Evolutionary conservation across 2,797 vertebrate species (phyloP).

Genomic region (Peromyscus aztecus): DNA sequence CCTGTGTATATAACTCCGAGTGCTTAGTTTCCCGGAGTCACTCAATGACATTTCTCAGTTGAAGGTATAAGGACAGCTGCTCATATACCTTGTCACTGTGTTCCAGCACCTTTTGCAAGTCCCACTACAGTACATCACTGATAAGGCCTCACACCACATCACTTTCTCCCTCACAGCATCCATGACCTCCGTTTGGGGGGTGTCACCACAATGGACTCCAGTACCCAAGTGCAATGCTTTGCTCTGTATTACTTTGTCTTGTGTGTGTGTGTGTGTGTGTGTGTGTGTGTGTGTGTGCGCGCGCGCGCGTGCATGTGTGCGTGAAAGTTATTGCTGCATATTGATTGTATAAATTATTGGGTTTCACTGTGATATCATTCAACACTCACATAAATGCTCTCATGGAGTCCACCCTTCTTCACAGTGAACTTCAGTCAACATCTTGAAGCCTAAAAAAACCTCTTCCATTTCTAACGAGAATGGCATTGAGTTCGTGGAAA

Average conservation of each 20-base stretch:
- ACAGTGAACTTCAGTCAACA: conserved; percentile 1
- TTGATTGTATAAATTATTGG: not conserved
- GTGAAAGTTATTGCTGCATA: not conserved
- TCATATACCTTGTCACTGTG: conserved; percentile 93
- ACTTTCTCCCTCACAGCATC: conserved; percentile 88
- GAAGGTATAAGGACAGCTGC: conserved; percentile 93
- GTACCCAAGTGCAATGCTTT: not conserved
- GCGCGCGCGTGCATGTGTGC: no score
- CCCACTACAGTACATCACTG: conserved; percentile 91
- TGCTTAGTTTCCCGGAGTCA: conserved; percentile 90
- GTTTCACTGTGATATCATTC: not conserved
- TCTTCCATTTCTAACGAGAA: not conserved
- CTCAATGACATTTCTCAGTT: conserved; percentile 93
- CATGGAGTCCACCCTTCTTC: not conserved
- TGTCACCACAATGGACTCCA: conserved; percentile 73
- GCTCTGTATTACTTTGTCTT: not conserved
- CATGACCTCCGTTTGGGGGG: conserved; percentile 70
- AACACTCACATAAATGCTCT: not conserved
- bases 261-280: not conserved
- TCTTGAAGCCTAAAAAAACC: conserved; percentile 4
- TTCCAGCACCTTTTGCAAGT: conserved; percentile 91
- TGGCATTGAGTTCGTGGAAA: not conserved
- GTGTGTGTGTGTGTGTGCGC: not conserved
- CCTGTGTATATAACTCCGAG: conserved; percentile 90
- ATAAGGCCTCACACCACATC: conserved; percentile 91